Evolutionary conservation across 1,140 invertebrate species (phyloP).

Genomic region (Melanaphis sacchari): DNA sequence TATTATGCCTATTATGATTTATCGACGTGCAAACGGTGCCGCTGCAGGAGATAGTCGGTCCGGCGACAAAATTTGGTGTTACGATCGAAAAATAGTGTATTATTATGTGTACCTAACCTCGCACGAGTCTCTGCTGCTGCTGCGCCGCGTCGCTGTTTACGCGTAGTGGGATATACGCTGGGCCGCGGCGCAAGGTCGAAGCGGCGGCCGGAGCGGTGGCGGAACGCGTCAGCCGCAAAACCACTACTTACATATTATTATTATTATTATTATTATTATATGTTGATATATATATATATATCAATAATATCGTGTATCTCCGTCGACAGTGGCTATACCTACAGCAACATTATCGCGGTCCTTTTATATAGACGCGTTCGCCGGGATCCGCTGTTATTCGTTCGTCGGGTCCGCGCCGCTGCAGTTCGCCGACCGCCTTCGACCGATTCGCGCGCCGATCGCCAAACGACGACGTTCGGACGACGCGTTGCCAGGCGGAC

Average conservation of each 20-base stretch:
- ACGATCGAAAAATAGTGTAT: too few relatives aligned
- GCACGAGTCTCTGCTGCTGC: too few relatives aligned
- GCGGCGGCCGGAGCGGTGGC: too few relatives aligned
- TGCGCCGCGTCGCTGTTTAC: too few relatives aligned
- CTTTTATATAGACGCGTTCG: neutral
- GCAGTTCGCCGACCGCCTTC: constrained; percentile 31
- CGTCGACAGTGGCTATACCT: neutral
- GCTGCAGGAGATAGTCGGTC: too few relatives aligned
- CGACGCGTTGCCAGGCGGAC: neutral
- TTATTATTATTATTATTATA: too few relatives aligned
- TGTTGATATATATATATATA: too few relatives aligned
- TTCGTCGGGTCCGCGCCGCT: neutral
- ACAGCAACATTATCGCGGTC: neutral
- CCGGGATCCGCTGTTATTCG: neutral
- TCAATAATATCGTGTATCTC: too few relatives aligned
- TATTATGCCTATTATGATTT: too few relatives aligned
- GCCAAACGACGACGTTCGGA: neutral
- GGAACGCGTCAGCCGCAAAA: neutral
- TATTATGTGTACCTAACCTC: too few relatives aligned
- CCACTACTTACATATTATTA: neutral
- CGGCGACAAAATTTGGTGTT: too few relatives aligned
- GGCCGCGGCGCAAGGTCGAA: constrained; percentile 15
- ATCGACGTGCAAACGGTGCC: too few relatives aligned
- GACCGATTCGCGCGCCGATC: neutral
- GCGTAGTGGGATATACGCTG: neutral